Conservation (phyloP, 2,797 vertebrate genomes). For the Knipowitschia caucasica region DNA sequence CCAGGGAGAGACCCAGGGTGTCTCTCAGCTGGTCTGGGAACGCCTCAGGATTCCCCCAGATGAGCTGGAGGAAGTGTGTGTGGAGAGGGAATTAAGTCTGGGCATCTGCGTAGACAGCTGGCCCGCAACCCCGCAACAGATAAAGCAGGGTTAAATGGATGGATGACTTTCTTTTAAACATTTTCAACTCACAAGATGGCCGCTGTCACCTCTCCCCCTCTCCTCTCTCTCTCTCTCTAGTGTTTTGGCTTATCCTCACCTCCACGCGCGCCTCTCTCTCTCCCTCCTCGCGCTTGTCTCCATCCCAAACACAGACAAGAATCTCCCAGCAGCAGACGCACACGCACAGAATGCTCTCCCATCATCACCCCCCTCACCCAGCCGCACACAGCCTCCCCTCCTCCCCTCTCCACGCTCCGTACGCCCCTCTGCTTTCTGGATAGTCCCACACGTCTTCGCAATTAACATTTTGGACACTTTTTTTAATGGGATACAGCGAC, state of each 20-base stretch:
- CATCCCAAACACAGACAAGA: slow-evolving; percentile 38
- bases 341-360: slow-evolving; percentile 27
- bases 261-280: slow-evolving; percentile 15
- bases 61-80: no score
- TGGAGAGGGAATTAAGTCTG: no score
- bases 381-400: neutral
- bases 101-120: no score
- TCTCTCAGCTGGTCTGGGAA: no score
- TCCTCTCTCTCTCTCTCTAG: slow-evolving; percentile 37
- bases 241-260: slow-evolving; percentile 61
- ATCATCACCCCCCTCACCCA: neutral
- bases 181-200: no score
- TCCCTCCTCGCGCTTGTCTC: slow-evolving; percentile 26
- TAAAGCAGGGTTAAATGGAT: no score
- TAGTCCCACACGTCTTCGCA: neutral
- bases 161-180: no score
- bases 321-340: slow-evolving; percentile 34
- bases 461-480: neutral
- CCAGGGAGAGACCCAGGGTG: no score
- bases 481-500: neutral
- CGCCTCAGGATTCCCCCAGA: no score
- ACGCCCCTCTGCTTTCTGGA: neutral
- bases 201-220: neutral
- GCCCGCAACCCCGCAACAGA: no score
- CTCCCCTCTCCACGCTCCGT: neutral